These are phyloP conservation scores for Uloborus plumipes DNA, from an alignment of 2,888 invertebrate species.

Conservation along the genomic window DNA sequence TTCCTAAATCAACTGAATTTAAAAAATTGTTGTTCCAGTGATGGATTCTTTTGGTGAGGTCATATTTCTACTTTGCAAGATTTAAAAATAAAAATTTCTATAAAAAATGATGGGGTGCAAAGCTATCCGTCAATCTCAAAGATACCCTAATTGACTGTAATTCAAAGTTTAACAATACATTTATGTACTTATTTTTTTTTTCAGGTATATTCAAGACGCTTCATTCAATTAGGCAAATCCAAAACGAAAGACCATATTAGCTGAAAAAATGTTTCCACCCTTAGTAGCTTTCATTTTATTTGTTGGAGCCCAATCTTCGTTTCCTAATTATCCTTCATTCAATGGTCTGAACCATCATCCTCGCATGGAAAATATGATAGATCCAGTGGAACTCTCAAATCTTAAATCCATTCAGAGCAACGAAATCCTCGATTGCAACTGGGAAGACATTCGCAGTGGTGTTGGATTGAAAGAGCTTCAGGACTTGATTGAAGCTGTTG, in stretches of 20 bases:
- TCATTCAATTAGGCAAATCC: too few relatives aligned
- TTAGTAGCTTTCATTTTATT: slow-evolving; percentile 16
- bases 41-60: too few relatives aligned
- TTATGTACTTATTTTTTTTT: too few relatives aligned
- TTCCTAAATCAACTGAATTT: too few relatives aligned
- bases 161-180: too few relatives aligned
- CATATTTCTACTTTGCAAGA: too few relatives aligned
- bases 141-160: too few relatives aligned
- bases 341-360: slow-evolving; percentile 19
- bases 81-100: too few relatives aligned
- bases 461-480: slow-evolving; percentile 35
- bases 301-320: slow-evolving; percentile 16
- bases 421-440: slow-evolving; percentile 23
- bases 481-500: slow-evolving; percentile 32
- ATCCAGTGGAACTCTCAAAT: background rate
- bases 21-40: too few relatives aligned
- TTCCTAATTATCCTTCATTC: slow-evolving; percentile 23
- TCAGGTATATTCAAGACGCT: too few relatives aligned
- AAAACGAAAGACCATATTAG: background rate
- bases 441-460: slow-evolving; percentile 23
- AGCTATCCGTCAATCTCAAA: too few relatives aligned
- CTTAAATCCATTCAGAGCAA: slow-evolving; percentile 24
- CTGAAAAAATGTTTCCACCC: background rate
- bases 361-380: slow-evolving; percentile 25
- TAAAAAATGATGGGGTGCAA: too few relatives aligned